Evolutionary conservation across 1,140 invertebrate genomes (phyloP).

Genomic region (Philopotamus ludificatus): DNA sequence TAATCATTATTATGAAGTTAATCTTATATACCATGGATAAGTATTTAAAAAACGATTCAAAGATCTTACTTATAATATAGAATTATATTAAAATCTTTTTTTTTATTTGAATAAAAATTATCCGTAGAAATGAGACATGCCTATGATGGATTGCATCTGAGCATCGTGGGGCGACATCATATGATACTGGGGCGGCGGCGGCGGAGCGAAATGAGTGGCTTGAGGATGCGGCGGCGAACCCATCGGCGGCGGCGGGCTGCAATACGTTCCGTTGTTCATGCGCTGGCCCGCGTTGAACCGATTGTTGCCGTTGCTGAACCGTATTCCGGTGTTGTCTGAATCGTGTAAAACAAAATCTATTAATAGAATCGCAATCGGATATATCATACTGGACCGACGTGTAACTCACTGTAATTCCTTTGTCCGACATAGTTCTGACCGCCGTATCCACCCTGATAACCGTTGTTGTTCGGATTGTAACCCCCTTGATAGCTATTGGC

Average conservation of each 20-base stretch:
- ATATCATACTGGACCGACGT: background rate
- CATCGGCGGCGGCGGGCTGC: conserved; percentile 35
- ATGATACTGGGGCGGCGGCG: conserved; percentile 25
- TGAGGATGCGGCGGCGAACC: conserved; percentile 35
- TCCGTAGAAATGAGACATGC: conserved; percentile 17
- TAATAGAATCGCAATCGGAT: background rate
- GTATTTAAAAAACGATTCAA: no score
- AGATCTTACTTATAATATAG: background rate
- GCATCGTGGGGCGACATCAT: conserved; percentile 38
- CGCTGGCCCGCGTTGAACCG: conserved; percentile 28
- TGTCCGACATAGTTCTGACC: conserved; percentile 53
- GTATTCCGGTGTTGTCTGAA: conserved; percentile 35
- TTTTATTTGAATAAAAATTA: no score
- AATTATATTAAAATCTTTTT: no score
- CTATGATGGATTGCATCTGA: conserved; percentile 41
- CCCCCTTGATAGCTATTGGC: conserved; percentile 53
- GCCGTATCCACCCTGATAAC: conserved; percentile 53
- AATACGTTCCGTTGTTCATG: conserved; percentile 30
- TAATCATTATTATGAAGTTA: no score
- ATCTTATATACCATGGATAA: no score
- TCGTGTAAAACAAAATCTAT: conserved; percentile 4
- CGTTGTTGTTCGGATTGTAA: conserved; percentile 47
- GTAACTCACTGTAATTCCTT: conserved; percentile 42
- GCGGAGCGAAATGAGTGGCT: conserved; percentile 32
- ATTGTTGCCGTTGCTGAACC: conserved; percentile 37